Conservation (phyloP, 2,797 vertebrate species). For the Pseudochaenichthys georgianus region DNA sequence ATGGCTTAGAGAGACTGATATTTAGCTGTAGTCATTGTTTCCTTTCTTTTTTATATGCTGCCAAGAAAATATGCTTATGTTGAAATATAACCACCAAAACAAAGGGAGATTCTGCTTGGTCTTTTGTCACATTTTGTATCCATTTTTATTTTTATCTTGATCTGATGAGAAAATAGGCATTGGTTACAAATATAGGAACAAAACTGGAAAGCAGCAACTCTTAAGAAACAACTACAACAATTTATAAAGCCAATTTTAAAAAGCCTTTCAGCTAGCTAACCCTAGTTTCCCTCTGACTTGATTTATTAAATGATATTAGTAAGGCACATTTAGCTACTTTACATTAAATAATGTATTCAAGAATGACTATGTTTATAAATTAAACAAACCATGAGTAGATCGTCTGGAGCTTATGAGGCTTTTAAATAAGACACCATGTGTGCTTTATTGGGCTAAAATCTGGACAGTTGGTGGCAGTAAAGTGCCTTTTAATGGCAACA, state of each 20-base stretch:
- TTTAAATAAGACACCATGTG: background rate
- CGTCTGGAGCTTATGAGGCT: background rate
- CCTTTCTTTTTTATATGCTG: slow-evolving; percentile 84
- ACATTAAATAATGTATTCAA: background rate
- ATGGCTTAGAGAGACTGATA: slow-evolving; percentile 79
- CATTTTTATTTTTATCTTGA: background rate
- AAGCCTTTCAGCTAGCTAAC: background rate
- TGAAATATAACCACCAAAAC: slow-evolving; percentile 88
- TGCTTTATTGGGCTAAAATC: background rate
- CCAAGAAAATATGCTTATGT: slow-evolving; percentile 86
- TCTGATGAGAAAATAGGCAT: background rate
- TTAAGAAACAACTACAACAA: slow-evolving; percentile 8
- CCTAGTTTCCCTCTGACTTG: background rate
- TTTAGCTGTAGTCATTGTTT: slow-evolving; percentile 83
- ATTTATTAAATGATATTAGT: background rate
- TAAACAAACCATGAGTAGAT: background rate
- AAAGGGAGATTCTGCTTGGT: slow-evolving; percentile 73
- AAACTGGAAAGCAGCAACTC: background rate
- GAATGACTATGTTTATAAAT: background rate
- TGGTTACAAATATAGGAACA: background rate
- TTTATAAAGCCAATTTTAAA: no score
- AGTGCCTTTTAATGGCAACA: slow-evolving; percentile 35
- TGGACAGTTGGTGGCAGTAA: slow-evolving; percentile 58
- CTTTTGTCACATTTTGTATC: slow-evolving; percentile 47
- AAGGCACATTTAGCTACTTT: background rate